phyloP scores from a whole-genome alignment of 2,113 vertebrate species.

The Erythrocercus mccallii region DNA sequence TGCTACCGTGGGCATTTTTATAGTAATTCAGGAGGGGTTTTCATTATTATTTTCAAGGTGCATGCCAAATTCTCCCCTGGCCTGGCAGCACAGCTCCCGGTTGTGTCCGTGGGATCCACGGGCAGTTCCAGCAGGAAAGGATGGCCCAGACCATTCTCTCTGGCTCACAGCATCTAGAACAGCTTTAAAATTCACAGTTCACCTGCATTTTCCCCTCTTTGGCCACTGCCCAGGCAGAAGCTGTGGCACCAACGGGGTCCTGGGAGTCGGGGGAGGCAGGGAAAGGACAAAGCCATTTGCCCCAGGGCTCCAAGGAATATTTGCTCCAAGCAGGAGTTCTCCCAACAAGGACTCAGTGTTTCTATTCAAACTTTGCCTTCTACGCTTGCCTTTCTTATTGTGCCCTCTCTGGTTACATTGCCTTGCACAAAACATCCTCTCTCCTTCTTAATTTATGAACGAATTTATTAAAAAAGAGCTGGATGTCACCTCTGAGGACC shows the following conservation, averaged over 20 bases:
- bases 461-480: neutral
- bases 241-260: neutral
- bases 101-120: neutral
- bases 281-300: neutral
- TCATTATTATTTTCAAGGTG: neutral
- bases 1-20: constrained; percentile 40
- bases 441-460: neutral
- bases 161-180: neutral
- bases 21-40: neutral
- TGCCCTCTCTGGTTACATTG: neutral
- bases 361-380: neutral
- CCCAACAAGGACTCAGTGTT: neutral
- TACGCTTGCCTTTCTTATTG: neutral
- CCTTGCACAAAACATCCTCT: neutral
- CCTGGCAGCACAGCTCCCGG: neutral
- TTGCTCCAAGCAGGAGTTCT: neutral
- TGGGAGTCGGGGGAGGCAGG: neutral
- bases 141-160: neutral
- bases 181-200: neutral
- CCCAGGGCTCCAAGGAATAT: neutral
- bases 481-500: neutral
- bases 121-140: neutral
- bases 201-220: neutral
- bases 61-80: neutral
- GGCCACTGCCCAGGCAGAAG: neutral